Percentiles rank a stretch among this genome's conserved stretches.
phyloP scores from a whole-genome alignment of 2,113 vertebrate genomes.

The Gambusia affinis region DNA sequence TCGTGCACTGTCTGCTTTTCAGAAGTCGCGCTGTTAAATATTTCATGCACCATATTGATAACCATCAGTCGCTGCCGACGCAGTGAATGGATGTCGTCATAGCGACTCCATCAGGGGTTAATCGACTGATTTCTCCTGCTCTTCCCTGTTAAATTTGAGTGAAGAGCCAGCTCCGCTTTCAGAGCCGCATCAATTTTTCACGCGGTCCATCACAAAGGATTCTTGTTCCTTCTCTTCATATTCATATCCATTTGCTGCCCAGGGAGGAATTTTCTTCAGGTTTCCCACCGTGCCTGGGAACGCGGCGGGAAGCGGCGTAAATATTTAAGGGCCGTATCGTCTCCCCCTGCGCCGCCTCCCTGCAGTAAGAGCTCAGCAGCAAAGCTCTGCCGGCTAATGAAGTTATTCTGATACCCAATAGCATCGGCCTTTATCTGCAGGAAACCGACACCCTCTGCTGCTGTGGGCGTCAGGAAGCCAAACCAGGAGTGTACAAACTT shows the following conservation, averaged over 20 bases:
- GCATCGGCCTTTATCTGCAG: background rate
- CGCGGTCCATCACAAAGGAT: slow-evolving; percentile 60
- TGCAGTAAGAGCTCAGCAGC: slow-evolving; percentile 44
- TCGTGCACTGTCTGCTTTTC: slow-evolving; percentile 15
- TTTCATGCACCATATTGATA: background rate
- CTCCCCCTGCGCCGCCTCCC: slow-evolving; percentile 39
- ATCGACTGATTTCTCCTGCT: no score
- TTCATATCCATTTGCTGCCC: slow-evolving; percentile 59
- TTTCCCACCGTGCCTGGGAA: slow-evolving; percentile 55
- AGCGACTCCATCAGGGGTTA: no score
- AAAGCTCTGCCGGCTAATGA: slow-evolving; percentile 18
- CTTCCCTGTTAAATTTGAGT: background rate
- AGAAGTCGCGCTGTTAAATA: background rate
- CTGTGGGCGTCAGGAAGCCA: no score
- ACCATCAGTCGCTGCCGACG: background rate
- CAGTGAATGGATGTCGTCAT: background rate
- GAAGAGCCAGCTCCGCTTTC: slow-evolving; percentile 31
- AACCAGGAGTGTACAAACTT: no score
- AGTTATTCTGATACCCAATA: slow-evolving; percentile 12
- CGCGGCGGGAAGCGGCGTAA: slow-evolving; percentile 59
- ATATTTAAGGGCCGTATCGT: slow-evolving; percentile 69
- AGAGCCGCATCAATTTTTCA: slow-evolving; percentile 74
- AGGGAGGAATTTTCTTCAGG: slow-evolving; percentile 41
- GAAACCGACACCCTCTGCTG: background rate
- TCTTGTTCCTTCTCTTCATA: slow-evolving; percentile 58